Evolutionary conservation across 1,140 invertebrate genomes (phyloP).

Genomic region (Trichogramma pretiosum): DNA sequence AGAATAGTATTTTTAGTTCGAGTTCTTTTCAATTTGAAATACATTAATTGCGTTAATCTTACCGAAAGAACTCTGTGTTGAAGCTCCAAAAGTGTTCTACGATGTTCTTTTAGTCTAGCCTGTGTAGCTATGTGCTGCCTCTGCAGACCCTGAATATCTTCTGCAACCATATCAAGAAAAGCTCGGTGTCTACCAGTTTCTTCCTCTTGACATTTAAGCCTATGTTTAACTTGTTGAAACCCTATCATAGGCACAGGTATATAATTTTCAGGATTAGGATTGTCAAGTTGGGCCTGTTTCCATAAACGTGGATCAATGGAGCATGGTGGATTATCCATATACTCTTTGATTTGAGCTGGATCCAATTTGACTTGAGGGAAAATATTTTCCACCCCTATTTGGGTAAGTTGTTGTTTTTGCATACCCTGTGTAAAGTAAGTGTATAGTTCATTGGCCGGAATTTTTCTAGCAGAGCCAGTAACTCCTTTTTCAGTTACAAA

Average conservation of each 20-base stretch:
- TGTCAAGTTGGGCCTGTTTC: constrained; percentile 87
- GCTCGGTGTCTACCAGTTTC: constrained; percentile 70
- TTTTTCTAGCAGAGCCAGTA: constrained; percentile 56
- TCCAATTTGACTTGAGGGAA: constrained; percentile 58
- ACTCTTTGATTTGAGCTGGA: constrained; percentile 73
- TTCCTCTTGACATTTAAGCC: constrained; percentile 73
- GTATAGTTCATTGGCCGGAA: constrained; percentile 65
- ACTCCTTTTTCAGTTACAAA: constrained; percentile 70
- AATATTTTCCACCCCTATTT: constrained; percentile 56
- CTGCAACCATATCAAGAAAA: constrained; percentile 65
- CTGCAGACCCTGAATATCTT: constrained; percentile 66
- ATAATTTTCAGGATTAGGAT: constrained; percentile 80
- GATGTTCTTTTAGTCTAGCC: constrained; percentile 65
- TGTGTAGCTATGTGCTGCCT: constrained; percentile 61
- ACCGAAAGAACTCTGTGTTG: constrained; percentile 68
- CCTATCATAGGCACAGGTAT: constrained; percentile 90
- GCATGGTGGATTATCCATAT: constrained; percentile 79
- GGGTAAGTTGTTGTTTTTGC: constrained; percentile 60
- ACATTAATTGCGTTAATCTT: constrained; percentile 6
- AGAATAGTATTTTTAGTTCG: neutral
- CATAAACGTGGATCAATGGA: constrained; percentile 72
- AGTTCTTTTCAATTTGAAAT: constrained; percentile 10
- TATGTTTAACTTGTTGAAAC: constrained; percentile 73
- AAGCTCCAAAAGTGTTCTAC: constrained; percentile 64
- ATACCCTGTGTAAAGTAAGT: constrained; percentile 58